Base-by-base conservation (phyloP, 2,888 invertebrate genomes). In the Scaptomyza parva region DNA sequence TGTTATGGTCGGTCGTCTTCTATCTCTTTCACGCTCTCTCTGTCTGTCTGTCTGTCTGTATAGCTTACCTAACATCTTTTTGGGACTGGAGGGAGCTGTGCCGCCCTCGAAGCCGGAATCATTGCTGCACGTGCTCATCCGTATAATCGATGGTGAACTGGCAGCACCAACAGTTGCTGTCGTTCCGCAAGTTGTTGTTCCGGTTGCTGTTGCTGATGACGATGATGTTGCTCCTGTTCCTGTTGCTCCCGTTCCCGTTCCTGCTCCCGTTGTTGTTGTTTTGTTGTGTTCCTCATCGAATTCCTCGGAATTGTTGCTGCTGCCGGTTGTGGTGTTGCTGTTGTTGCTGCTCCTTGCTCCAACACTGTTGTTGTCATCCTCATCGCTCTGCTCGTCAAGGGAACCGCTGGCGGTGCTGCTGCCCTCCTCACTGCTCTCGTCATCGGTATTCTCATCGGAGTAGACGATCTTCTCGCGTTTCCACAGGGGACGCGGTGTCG, bases 91-190 rank as follows among this genome's bases (percentile, higher is more conserved):
- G 37, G 94, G 94, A 58, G 94, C 94, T 48, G 95, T 94, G 62
- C 94, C 94, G 62, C 92, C 93, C 91, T 96, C 96, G 91, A 96
- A 96, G 76, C 96, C 96, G 62, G 96, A 96, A 92, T 96, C 96
- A 91, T 95, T 96, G 84, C 96, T 96, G 86, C 96, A 95, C 68
- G 96, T 96, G 88, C 94, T 93, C 91, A 94, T 93, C 84, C 93
- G 93, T 78, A 94, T 93, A 47, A 90, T 90, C 14, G 90, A 77
- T n/a, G 89, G 88, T 20, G 86, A 89, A 26, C 74, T 64, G 43
- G 81, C 74, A 0, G 39, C 20, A 44, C 7, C 37, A 9, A 8
- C 28, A 8, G 9, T 6, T 9, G 22, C 22, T 3, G 3, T 22
- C 22, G 5, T n/a, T n/a, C n/a, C n/a, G n/a, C n/a, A 22, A 18